Percentiles rank a stretch among this genome's conserved stretches.
Evolutionary conservation across 1,140 invertebrate genomes (phyloP).

Genomic region (Polypedilum pembai): DNA sequence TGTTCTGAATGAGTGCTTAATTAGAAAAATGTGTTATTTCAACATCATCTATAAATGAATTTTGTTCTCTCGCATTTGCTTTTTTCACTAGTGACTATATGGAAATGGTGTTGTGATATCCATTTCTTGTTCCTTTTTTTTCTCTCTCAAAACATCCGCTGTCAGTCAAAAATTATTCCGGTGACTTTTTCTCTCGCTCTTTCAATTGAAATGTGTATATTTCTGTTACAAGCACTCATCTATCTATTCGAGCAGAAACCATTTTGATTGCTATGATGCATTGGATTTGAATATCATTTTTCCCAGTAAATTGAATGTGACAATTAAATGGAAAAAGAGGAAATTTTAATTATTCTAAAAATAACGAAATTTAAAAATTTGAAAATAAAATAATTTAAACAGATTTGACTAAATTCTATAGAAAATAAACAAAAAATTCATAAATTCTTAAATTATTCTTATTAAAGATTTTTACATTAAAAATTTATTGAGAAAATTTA

Average conservation of each 20-base stretch:
- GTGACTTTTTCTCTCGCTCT: background rate
- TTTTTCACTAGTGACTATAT: no score
- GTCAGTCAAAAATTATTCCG: conserved; percentile 21
- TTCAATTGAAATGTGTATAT: background rate
- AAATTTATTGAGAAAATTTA: no score
- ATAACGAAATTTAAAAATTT: background rate
- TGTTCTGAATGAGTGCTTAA: conserved; percentile 18
- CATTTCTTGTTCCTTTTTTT: conserved; percentile 15
- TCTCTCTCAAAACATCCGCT: conserved; percentile 6
- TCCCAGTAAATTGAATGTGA: background rate
- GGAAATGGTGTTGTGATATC: background rate
- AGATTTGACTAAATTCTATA: no score
- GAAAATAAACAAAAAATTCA: no score
- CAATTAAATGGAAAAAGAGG: background rate
- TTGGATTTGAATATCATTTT: conserved; percentile 13
- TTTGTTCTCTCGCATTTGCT: background rate
- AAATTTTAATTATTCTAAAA: background rate
- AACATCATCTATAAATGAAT: conserved; percentile 1
- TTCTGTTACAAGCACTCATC: background rate
- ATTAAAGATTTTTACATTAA: no score
- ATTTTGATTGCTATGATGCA: background rate
- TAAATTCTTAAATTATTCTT: no score
- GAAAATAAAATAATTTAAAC: no score
- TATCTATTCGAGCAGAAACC: background rate
- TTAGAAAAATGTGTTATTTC: conserved; percentile 21